These are phyloP conservation scores for Tauraco hartlaubi DNA, from an alignment of 2,797 vertebrate species.

Conservation along the genomic window DNA sequence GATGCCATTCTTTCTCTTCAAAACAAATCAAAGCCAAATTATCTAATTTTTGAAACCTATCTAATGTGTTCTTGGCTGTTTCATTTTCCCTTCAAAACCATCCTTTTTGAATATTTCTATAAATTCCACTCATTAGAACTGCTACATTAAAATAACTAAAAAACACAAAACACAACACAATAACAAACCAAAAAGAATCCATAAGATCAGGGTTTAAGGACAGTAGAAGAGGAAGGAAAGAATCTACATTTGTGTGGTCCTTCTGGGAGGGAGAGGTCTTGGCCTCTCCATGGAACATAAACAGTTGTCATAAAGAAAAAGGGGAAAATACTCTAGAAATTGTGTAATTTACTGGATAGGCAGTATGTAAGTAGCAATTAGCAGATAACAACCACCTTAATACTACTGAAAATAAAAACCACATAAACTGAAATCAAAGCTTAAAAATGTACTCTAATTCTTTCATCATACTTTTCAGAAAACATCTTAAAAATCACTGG, in stretches of 20 bases:
- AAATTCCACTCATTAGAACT: background rate
- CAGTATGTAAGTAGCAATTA: background rate
- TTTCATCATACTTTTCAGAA: background rate
- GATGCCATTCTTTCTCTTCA: background rate
- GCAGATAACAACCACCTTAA: background rate
- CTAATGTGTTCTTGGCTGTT: background rate
- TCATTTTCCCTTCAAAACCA: background rate
- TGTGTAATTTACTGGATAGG: background rate
- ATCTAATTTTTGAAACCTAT: background rate
- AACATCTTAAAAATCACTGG: background rate
- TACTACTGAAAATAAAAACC: background rate
- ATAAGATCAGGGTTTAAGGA: background rate
- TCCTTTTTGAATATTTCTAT: background rate
- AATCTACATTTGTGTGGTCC: background rate
- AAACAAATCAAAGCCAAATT: constrained; percentile 5
- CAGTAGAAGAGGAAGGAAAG: background rate
- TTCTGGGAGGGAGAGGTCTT: background rate
- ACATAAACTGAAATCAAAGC: background rate
- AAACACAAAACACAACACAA: background rate
- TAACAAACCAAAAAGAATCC: background rate
- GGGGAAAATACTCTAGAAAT: background rate
- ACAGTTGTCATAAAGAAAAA: background rate
- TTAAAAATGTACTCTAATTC: background rate
- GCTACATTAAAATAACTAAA: too few species aligned
- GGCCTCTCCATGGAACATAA: background rate